Conservation (phyloP, 2,888 invertebrate species). For the Drosophila prolongata region DNA sequence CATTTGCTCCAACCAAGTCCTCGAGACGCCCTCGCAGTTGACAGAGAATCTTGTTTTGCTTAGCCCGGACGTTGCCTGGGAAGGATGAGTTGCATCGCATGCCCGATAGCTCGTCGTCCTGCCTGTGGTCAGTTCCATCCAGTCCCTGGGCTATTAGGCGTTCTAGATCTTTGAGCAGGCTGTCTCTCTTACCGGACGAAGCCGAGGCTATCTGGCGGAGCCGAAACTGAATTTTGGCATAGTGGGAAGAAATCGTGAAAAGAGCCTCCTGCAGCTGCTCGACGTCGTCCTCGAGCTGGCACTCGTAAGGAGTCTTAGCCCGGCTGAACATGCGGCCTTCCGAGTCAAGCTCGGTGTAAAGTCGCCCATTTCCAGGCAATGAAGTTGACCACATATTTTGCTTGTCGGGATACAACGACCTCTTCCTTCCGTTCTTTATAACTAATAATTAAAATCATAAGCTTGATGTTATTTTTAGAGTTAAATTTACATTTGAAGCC, state of each 20-base stretch:
- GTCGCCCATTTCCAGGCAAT: conserved; percentile 12
- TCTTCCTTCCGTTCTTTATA: not conserved
- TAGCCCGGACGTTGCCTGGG: conserved; percentile 66
- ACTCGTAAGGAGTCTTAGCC: conserved; percentile 62
- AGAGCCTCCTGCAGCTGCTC: conserved; percentile 70
- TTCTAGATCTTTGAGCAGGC: conserved; percentile 71
- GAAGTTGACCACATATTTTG: not conserved
- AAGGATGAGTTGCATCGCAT: not conserved
- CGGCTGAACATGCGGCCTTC: conserved; percentile 46
- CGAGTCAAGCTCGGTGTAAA: conserved; percentile 53
- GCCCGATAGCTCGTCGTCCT: conserved; percentile 50
- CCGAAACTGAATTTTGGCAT: conserved; percentile 79
- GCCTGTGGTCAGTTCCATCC: conserved; percentile 27
- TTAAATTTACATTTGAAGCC: not conserved
- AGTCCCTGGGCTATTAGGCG: conserved; percentile 53
- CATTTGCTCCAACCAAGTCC: conserved; percentile 29
- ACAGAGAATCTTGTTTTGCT: conserved; percentile 63
- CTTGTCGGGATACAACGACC: not conserved
- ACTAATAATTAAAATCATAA: not conserved
- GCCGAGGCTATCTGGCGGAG: conserved; percentile 73
- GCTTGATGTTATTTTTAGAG: not conserved
- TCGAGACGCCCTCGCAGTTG: conserved; percentile 59
- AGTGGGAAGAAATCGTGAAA: conserved; percentile 74
- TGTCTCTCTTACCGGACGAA: conserved; percentile 52
- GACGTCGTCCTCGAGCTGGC: conserved; percentile 70